phyloP scores from a whole-genome alignment of 92 coral and sea anemone genomes.

The Actinostola sp. region DNA sequence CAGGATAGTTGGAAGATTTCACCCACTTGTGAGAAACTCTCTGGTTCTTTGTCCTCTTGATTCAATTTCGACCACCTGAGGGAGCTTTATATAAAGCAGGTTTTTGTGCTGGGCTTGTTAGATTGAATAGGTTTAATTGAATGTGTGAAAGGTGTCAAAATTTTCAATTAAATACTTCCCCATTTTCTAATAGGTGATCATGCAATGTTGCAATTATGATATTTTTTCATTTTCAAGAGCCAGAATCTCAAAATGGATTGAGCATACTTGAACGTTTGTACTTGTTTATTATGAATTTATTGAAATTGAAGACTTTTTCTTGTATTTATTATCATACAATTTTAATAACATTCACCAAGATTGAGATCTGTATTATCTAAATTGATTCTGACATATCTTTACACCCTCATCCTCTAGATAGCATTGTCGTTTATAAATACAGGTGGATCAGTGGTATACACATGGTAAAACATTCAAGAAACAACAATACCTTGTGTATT shows the following conservation, averaged over 20 bases:
- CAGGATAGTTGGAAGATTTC: not conserved
- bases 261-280: too few relatives aligned
- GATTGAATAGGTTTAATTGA: not conserved
- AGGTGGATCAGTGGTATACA: constrained; percentile 7
- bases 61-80: not conserved
- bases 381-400: constrained; percentile 6
- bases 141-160: not conserved
- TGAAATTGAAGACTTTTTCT: not conserved
- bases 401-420: not conserved
- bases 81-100: not conserved
- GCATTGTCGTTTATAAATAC: not conserved
- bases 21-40: not conserved
- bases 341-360: not conserved
- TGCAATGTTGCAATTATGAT: too few relatives aligned
- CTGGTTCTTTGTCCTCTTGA: not conserved
- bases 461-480: not conserved
- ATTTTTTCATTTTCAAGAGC: too few relatives aligned
- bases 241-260: too few relatives aligned
- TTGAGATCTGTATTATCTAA: not conserved
- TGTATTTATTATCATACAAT: not conserved
- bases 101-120: not conserved
- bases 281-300: not conserved
- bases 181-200: not conserved
- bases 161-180: not conserved
- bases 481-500: not conserved